phyloP scores from a whole-genome alignment of 2,113 vertebrate genomes.

The Ursus arctos region DNA sequence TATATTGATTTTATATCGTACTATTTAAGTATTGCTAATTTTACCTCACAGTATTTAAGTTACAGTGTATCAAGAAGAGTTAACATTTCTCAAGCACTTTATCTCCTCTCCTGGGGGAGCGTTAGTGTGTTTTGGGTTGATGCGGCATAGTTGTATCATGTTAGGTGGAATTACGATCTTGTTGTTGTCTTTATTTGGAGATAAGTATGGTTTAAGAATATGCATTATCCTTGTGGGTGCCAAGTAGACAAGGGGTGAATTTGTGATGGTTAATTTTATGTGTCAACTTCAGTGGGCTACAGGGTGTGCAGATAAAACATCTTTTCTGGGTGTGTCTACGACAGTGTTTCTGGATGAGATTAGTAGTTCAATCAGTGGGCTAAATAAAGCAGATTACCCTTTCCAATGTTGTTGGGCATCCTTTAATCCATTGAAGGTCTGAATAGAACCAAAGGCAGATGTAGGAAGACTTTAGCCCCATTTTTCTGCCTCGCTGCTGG shows the following conservation, averaged over 20 bases:
- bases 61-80: neutral
- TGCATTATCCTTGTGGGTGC: neutral
- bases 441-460: neutral
- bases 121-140: neutral
- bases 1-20: neutral
- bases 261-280: neutral
- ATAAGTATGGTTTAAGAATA: neutral
- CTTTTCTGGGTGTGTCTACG: neutral
- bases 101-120: neutral
- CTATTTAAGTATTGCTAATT: neutral
- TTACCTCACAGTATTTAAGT: neutral
- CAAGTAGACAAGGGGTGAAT: neutral
- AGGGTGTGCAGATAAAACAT: neutral
- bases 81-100: neutral
- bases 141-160: neutral
- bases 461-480: neutral
- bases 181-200: neutral
- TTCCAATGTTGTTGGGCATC: neutral
- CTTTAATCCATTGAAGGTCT: neutral
- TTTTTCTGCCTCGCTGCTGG: neutral
- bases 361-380: neutral
- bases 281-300: neutral
- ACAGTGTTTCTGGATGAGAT: neutral
- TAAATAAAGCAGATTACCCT: neutral
- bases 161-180: neutral